Conservation (phyloP, 2,888 invertebrate species). For the Resseliella maxima region DNA sequence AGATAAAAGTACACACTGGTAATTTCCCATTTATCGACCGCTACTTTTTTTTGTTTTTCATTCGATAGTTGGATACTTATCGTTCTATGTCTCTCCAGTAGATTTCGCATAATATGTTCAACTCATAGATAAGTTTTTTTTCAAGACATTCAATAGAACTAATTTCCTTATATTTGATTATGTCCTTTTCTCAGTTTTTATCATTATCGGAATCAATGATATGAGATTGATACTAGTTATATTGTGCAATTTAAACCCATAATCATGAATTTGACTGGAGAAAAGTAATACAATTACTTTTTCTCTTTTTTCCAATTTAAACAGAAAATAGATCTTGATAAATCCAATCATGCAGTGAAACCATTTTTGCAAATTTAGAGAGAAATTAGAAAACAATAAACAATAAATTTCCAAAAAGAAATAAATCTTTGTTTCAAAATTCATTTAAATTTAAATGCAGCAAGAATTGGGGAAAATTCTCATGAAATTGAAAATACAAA, state of each 20-base stretch:
- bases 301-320: not conserved
- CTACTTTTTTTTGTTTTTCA: too few relatives aligned
- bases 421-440: not conserved
- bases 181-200: not conserved
- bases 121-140: conserved; percentile 27
- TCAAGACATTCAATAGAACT: conserved; percentile 33
- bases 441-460: conserved; percentile 2
- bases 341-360: not conserved
- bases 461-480: not conserved
- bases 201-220: not conserved
- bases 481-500: not conserved
- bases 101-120: not conserved
- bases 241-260: not conserved
- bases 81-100: not conserved
- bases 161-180: not conserved
- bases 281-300: too few relatives aligned
- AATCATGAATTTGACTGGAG: conserved; percentile 2
- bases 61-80: not conserved
- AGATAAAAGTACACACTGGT: too few relatives aligned
- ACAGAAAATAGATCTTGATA: not conserved
- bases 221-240: not conserved
- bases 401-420: not conserved
- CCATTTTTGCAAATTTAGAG: too few relatives aligned
- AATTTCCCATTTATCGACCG: not conserved
- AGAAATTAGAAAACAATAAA: too few relatives aligned